Percentiles rank a stretch among this genome's conserved stretches.
Evolutionary conservation across 2,113 vertebrate genomes (phyloP).

Genomic region (Stegostoma tigrinum): DNA sequence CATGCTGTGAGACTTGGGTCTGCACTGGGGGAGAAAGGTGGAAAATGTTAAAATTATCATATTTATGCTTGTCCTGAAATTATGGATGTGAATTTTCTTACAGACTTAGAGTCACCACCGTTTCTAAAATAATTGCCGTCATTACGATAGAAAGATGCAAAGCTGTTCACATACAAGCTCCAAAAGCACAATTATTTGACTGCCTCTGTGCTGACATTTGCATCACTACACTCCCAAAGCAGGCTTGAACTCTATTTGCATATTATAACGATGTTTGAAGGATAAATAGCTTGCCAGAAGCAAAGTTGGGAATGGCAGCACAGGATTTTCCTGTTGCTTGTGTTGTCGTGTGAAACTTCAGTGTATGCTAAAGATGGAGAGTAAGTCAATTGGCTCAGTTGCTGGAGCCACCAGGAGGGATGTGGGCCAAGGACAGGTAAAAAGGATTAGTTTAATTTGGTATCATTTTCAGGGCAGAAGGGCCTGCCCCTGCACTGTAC

Average conservation of each 20-base stretch:
- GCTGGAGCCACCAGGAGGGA: background rate
- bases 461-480: too few species aligned
- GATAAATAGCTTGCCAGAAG: background rate
- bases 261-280: background rate
- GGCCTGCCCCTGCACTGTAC: too few species aligned
- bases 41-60: conserved; percentile 89
- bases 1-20: conserved; percentile 49
- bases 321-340: background rate
- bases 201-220: background rate
- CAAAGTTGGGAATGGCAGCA: background rate
- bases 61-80: conserved; percentile 54
- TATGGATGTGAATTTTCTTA: conserved; percentile 3
- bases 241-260: background rate
- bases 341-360: background rate
- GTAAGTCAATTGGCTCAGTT: background rate
- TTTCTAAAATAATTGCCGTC: conserved; percentile 14
- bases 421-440: background rate
- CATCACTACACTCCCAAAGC: background rate
- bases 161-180: background rate
- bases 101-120: background rate
- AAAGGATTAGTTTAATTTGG: too few species aligned
- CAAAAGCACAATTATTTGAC: background rate
- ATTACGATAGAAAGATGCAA: background rate
- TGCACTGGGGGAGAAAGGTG: conserved; percentile 44
- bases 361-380: background rate